phyloP scores from a whole-genome alignment of 1,140 invertebrate species.

The Aculops lycopersici region DNA sequence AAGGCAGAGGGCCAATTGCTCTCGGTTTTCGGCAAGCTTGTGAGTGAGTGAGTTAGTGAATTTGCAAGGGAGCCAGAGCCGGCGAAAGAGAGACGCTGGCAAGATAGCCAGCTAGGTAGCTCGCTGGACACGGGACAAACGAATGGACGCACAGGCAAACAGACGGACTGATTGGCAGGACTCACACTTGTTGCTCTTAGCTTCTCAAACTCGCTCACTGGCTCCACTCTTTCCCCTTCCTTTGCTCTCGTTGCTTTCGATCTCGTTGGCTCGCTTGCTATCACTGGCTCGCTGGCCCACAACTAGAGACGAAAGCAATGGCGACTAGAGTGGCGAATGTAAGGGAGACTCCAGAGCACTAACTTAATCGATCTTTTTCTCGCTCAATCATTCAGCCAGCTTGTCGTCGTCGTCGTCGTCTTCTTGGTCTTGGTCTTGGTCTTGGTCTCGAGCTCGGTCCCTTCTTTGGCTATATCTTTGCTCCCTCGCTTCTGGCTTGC shows the following conservation, averaged over 20 bases:
- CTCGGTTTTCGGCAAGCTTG: no score
- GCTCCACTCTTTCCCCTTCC: no score
- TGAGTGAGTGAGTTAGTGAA: no score
- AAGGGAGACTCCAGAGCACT: background rate
- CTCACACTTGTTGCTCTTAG: background rate
- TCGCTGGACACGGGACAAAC: background rate
- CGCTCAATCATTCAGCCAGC: background rate
- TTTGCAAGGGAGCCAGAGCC: background rate
- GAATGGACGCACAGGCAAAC: background rate
- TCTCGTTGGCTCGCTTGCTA: background rate
- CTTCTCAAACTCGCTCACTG: background rate
- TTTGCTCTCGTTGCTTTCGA: background rate
- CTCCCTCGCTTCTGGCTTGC: no score
- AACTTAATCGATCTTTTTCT: background rate
- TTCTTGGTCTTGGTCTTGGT: no score
- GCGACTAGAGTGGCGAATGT: no score
- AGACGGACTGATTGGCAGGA: background rate
- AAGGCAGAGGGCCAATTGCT: no score
- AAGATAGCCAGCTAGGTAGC: background rate
- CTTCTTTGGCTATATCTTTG: no score
- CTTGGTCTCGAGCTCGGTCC: no score
- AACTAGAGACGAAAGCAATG: no score
- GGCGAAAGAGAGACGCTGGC: background rate
- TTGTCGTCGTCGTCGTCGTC: no score
- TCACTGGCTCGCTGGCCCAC: background rate